Evolutionary conservation across 2,797 vertebrate genomes (phyloP).

Genomic region (Luscinia megarhynchos): DNA sequence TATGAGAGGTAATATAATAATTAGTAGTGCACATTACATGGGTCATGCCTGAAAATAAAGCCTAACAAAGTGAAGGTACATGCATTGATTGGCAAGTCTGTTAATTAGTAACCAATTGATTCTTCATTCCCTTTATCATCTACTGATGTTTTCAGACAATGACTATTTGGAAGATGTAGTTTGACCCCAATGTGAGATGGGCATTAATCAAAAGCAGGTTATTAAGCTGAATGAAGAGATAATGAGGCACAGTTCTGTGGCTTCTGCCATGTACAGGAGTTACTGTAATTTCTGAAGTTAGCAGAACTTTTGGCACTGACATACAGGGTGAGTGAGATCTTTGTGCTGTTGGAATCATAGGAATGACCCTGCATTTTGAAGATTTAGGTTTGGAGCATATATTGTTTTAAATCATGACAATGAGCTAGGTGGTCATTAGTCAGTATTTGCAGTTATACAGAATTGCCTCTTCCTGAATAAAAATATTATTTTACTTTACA

Average conservation of each 20-base stretch:
- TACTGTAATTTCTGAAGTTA: neutral
- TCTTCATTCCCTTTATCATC: neutral
- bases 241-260: neutral
- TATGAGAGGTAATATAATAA: neutral
- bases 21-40: neutral
- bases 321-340: neutral
- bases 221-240: neutral
- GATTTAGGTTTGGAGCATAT: neutral
- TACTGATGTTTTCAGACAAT: neutral
- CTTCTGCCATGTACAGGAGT: neutral
- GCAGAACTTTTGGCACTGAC: neutral
- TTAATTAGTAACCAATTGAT: neutral
- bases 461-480: neutral
- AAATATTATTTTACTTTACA: neutral
- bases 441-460: neutral
- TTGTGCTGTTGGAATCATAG: neutral
- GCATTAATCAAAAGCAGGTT: neutral
- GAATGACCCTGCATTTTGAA: neutral
- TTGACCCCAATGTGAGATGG: neutral
- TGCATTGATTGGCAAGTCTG: neutral
- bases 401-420: neutral
- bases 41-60: neutral
- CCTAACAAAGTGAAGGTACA: neutral
- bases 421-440: neutral
- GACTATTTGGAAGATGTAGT: neutral